Evolutionary conservation across 2,797 vertebrate species (phyloP), one percentile per base, ranked within the genome.

Genomic region (Discoglossus pictus): DNA sequence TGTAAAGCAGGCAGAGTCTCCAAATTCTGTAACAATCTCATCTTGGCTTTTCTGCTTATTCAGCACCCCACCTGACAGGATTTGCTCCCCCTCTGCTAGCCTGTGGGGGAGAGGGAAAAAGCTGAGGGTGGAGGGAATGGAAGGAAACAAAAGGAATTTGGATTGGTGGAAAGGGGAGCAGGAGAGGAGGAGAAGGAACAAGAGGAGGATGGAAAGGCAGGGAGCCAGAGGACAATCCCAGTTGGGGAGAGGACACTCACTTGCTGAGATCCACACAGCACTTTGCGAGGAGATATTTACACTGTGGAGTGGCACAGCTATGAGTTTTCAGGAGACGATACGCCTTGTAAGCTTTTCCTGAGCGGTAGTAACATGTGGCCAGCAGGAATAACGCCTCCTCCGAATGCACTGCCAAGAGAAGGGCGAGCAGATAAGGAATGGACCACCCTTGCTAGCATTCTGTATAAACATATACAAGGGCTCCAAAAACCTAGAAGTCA

Each of bases 21-120:
- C 97, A 84, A 98, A 99, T 83, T 99, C 97, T 48, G 92, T 92
- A 78, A 98, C 92, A 79, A 99, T 93, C 82, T 98, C 97, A 76
- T 99, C 97, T 74, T 97, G 93, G 86, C 91, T 97, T 88, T 96
- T 98, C 85, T 97, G 95, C 83, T 97, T 99, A 83, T 96, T 98
- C 78, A 99, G 84, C 36, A 98, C 93, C 73, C 97, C 96, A 72
- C 96, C 97, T 75, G 96, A 95, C 72, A 99, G 85, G 77, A 98
- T 95, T 87, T 98, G 97, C 71, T 98, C 96, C 61, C 94, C 95
- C 82, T 99, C 97, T 74, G 97, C 95, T 72, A 98, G 85, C 80
- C 97, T 99, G 87, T 76, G 73, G 70, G 73, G 73, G 79, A 72
- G 75, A 6, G 42, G 35, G 5, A 34, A 24, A 27, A 71, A 20